phyloP scores from a whole-genome alignment of 2,113 vertebrate species.

The Carassius carassius region DNA sequence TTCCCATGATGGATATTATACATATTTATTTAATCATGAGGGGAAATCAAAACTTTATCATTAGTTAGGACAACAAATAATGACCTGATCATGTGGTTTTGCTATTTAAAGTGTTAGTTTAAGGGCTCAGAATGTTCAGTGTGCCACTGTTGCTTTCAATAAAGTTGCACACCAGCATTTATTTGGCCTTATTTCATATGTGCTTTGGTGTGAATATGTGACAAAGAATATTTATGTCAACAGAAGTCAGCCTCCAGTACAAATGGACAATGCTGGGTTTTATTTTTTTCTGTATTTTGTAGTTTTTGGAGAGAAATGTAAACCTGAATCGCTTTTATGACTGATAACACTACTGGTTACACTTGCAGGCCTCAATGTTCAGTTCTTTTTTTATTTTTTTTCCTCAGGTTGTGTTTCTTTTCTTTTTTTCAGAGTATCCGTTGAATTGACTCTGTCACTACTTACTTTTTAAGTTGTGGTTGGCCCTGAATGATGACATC shows the following conservation, averaged over 20 bases:
- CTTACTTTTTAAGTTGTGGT: not conserved
- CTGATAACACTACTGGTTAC: not conserved
- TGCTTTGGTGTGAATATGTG: not conserved
- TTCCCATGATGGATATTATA: conserved; percentile 65
- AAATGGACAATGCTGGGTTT: not conserved
- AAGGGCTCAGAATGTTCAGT: conserved; percentile 62
- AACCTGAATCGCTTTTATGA: not conserved
- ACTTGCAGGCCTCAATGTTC: not conserved
- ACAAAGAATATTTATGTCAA: not conserved
- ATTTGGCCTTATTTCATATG: conserved; percentile 26
- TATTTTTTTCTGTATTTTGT: not conserved
- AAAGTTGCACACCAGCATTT: conserved; percentile 68
- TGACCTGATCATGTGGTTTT: conserved; percentile 53
- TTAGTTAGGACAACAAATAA: conserved; percentile 60
- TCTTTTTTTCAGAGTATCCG: not conserved
- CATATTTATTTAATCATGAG: conserved; percentile 63
- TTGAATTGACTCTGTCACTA: no score
- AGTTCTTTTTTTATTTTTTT: not conserved
- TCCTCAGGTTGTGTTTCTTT: no score
- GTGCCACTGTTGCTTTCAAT: conserved; percentile 76
- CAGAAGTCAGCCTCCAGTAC: not conserved
- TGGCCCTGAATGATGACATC: not conserved
- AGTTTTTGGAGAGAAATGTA: not conserved
- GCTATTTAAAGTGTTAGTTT: conserved; percentile 62
- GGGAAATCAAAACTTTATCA: conserved; percentile 37